Evolutionary conservation across 2,797 vertebrate genomes (phyloP).

Genomic region (Gobio occitaniae): DNA sequence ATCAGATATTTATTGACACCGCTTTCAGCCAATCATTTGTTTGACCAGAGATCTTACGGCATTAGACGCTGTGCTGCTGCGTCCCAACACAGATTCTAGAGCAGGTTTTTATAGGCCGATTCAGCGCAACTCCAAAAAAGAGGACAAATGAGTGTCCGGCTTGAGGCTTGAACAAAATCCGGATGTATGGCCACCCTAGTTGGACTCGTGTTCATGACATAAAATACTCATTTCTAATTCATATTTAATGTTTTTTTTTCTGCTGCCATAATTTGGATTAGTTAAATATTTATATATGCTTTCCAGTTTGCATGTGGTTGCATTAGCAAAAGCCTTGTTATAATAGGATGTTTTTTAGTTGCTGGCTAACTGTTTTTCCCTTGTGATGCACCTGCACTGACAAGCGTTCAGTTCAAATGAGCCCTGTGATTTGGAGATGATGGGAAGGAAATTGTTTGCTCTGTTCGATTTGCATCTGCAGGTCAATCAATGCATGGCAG

Average conservation of each 20-base stretch:
- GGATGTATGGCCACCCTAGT: too few species aligned
- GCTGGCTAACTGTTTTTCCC: not conserved
- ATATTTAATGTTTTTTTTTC: not conserved
- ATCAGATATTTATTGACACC: too few species aligned
- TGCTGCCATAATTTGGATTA: not conserved
- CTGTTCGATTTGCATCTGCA: conserved; percentile 20
- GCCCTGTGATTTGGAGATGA: conserved; percentile 22
- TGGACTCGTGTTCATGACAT: not conserved
- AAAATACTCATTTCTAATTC: not conserved
- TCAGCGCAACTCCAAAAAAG: too few species aligned
- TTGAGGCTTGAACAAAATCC: too few species aligned
- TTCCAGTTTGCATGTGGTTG: not conserved
- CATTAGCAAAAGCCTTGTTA: not conserved
- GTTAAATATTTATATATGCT: not conserved
- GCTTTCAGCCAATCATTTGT: too few species aligned
- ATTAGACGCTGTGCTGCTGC: too few species aligned
- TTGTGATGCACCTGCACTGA: conserved; percentile 10
- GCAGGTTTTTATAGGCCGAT: too few species aligned
- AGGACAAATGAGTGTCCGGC: too few species aligned
- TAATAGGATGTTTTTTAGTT: not conserved
- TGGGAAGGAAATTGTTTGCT: conserved; percentile 21
- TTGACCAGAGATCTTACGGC: too few species aligned
- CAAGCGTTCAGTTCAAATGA: conserved; percentile 6
- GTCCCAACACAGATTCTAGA: too few species aligned
- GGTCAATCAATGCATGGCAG: conserved; percentile 4